These are phyloP conservation scores for Misgurnus anguillicaudatus DNA, from an alignment of 2,113 vertebrate species.

Conservation along the genomic window DNA sequence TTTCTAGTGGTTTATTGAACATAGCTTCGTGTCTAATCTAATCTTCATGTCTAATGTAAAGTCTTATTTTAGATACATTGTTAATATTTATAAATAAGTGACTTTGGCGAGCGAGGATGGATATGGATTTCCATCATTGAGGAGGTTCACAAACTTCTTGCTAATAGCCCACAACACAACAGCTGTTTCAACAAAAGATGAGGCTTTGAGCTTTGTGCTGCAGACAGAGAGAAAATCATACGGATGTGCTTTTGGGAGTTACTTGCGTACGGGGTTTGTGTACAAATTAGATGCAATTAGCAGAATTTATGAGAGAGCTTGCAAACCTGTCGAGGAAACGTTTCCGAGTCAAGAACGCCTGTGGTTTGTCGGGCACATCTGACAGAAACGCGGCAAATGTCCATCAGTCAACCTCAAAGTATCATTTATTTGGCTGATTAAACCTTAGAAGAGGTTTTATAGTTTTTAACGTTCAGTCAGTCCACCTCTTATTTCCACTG, in stretches of 20 bases:
- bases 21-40: conserved; percentile 4
- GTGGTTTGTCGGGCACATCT: conserved; percentile 4
- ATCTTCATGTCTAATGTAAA: conserved; percentile 11
- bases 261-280: conserved; percentile 11
- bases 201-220: conserved; percentile 29
- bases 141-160: neutral
- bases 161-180: conserved; percentile 30
- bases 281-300: conserved; percentile 40
- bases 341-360: conserved; percentile 11
- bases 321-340: conserved; percentile 2
- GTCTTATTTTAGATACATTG: conserved; percentile 58
- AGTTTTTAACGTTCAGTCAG: too few relatives aligned
- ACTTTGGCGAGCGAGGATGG: conserved; percentile 53
- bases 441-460: too few relatives aligned
- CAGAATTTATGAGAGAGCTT: conserved; percentile 23
- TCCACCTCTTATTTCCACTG: too few relatives aligned
- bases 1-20: conserved; percentile 26
- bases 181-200: conserved; percentile 17
- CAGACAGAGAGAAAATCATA: conserved; percentile 13
- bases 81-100: conserved; percentile 57
- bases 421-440: neutral
- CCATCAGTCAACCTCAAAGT: neutral
- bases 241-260: conserved; percentile 13
- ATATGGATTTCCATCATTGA: neutral
- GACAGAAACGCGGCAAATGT: conserved; percentile 8